Percentiles rank a stretch among this genome's conserved stretches.
These are phyloP conservation scores for Azorinus chamasolen DNA, from an alignment of 2,888 invertebrate genomes.

Conservation along the genomic window DNA sequence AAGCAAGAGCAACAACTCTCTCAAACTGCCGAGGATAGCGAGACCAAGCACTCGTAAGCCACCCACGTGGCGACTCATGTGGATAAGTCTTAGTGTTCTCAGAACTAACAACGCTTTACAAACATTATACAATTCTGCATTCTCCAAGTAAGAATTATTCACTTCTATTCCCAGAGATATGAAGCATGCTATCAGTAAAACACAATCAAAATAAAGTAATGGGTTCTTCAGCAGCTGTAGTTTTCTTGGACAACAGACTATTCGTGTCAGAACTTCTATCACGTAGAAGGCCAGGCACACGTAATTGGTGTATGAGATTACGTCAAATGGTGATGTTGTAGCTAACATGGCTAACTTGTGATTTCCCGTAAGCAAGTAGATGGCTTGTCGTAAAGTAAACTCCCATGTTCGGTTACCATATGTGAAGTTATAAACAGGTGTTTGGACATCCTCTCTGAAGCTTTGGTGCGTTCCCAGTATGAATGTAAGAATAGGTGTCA, in stretches of 20 bases:
- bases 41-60: slow-evolving; percentile 72
- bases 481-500: slow-evolving; percentile 49
- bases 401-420: neutral
- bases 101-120: slow-evolving; percentile 32
- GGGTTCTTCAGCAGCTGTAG: slow-evolving; percentile 18
- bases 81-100: slow-evolving; percentile 47
- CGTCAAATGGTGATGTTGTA: too few species aligned
- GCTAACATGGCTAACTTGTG: too few species aligned
- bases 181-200: slow-evolving; percentile 46
- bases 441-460: slow-evolving; percentile 33
- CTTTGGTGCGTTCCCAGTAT: slow-evolving; percentile 48
- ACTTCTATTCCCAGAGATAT: slow-evolving; percentile 27
- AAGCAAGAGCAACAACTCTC: slow-evolving; percentile 73
- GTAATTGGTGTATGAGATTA: too few species aligned
- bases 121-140: slow-evolving; percentile 14
- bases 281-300: too few species aligned
- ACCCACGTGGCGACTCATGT: slow-evolving; percentile 30
- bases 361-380: too few species aligned
- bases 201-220: slow-evolving; percentile 49
- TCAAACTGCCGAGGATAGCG: slow-evolving; percentile 71
- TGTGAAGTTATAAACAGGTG: slow-evolving; percentile 1
- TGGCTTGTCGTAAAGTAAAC: too few species aligned
- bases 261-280: neutral
- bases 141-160: neutral
- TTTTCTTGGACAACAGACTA: neutral